Base-by-base conservation (phyloP, 2,113 vertebrate species). In the Hippoglossus stenolepis region DNA sequence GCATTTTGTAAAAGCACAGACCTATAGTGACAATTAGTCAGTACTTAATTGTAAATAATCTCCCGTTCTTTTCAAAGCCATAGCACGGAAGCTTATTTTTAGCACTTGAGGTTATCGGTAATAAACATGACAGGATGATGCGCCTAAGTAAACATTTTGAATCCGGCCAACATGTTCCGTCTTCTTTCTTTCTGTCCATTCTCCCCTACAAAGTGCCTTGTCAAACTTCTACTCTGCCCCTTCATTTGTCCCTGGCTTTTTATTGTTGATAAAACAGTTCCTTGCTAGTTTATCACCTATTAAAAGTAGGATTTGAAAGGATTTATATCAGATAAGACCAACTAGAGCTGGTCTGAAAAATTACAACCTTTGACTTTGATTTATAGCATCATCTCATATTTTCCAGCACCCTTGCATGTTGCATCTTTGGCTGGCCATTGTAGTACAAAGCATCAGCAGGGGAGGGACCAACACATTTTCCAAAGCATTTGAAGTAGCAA, bases 171-270 rank as follows among this genome's bases (percentile, higher is more conserved):
- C 31, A 31, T 31, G 31, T 7, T 31, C 31, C 6, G 31, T 31
- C 31, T 31, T 31, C 31, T 31, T 38, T 63, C 21, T 31, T 20
- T 73, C 11, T 69, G n/a, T 59, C 14, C 17, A 13, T 21, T 64
- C 58, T 63, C 61, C 71, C 49, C 40, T 76, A 56, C 31, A 7
- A 80, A 84, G 87, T 89, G 86, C 90, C 87, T 88, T 89, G 8
- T 75, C 21, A 47, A 15, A 67, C 59, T 9, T 68, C 13, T 53
- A 40, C 43, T 49, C 56, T 26, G 5, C 51, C 21, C 20, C 58
- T 15, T 18, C 4, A 20, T 6, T 18, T 54, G n/a, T 54, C 53
- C 47, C 21, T 2, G 7, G 24, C 23, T 9, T 28, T 28, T 8
- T 57, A 12, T 23, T 31, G 57, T 31, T 3, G 5, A 24, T 31